Evolutionary conservation across 2,888 invertebrate genomes (phyloP).

Genomic region (Diachrysia chrysitis): DNA sequence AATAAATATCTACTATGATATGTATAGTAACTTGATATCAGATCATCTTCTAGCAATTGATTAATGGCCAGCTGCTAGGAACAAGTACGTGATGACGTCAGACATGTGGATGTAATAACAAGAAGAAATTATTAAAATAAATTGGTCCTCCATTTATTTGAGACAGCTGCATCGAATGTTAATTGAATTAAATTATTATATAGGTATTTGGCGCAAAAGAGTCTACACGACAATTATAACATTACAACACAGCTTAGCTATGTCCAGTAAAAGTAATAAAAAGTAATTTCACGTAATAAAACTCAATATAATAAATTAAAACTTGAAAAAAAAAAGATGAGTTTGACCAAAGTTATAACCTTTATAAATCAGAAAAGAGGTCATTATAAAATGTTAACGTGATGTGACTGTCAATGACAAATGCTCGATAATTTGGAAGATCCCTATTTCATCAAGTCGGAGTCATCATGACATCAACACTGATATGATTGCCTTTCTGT

Average conservation of each 20-base stretch:
- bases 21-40: constrained; percentile 10
- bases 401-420: neutral
- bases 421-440: constrained; percentile 11
- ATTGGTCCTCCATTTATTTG: constrained; percentile 10
- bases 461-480: constrained; percentile 41
- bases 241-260: constrained; percentile 1
- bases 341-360: neutral
- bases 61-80: constrained; percentile 8
- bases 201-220: neutral
- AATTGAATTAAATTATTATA: neutral
- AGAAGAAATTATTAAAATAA: constrained; percentile 20
- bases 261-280: neutral
- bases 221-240: neutral
- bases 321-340: no score
- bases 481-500: constrained; percentile 71
- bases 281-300: no score
- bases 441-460: constrained; percentile 39
- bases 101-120: constrained; percentile 13
- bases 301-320: neutral
- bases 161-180: neutral
- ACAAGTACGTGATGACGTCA: constrained; percentile 4
- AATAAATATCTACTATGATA: constrained; percentile 14
- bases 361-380: neutral
- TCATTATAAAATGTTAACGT: neutral
- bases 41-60: constrained; percentile 23